A percentile compares a stretch with the other conserved stretches of the same genome.
These are phyloP conservation scores for Vombatus ursinus DNA, from an alignment of 2,113 vertebrate genomes.

Conservation along the genomic window DNA sequence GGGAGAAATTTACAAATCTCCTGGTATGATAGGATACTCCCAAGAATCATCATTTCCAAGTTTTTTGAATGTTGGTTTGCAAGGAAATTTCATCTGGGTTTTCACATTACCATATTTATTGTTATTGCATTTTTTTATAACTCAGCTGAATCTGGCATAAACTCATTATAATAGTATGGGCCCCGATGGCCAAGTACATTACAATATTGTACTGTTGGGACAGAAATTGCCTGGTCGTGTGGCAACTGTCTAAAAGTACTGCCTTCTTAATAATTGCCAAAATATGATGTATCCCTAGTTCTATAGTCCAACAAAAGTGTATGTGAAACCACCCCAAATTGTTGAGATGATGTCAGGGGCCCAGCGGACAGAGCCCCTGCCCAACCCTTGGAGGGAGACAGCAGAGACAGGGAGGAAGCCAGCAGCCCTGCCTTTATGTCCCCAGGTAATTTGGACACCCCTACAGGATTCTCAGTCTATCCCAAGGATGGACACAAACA, in stretches of 20 bases:
- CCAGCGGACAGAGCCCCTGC: background rate
- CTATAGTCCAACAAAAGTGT: background rate
- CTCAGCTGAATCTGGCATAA: background rate
- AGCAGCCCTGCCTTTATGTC: background rate
- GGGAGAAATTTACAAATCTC: background rate
- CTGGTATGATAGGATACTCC: background rate
- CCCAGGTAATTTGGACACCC: background rate
- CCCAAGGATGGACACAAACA: background rate
- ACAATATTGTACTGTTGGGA: slow-evolving; percentile 43
- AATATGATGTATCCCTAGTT: background rate
- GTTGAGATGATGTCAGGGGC: background rate
- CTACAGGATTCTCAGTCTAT: background rate
- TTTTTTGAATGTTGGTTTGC: background rate
- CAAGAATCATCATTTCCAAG: background rate
- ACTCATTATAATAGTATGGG: slow-evolving; percentile 37
- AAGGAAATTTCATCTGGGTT: background rate
- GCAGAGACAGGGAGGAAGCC: background rate
- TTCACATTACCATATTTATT: background rate
- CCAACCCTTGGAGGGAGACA: background rate
- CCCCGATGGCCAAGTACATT: slow-evolving; percentile 21
- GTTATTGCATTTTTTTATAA: background rate
- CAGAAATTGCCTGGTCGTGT: background rate
- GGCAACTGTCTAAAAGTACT: slow-evolving; percentile 21
- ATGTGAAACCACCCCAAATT: background rate
- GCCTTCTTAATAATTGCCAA: slow-evolving; percentile 41